These are phyloP conservation scores for Solea solea DNA, from an alignment of 2,113 vertebrate species.

Conservation along the genomic window DNA sequence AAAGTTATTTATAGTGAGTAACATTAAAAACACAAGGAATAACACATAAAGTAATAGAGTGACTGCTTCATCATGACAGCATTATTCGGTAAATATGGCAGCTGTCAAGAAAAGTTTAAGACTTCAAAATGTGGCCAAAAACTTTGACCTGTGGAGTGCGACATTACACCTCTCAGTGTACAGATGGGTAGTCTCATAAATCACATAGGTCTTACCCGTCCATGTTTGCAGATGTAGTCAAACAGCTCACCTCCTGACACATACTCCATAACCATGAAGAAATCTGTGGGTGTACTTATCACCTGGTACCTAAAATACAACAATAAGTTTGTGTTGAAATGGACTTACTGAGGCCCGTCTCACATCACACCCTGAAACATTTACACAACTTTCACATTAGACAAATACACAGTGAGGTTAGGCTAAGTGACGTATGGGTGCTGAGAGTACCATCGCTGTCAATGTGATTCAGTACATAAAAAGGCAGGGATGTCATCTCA, in stretches of 20 bases:
- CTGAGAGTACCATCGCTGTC: constrained; percentile 26
- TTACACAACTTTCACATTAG: no score
- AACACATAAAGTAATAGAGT: no score
- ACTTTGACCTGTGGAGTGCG: no score
- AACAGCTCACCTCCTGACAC: constrained; percentile 97
- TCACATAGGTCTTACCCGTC: constrained; percentile 86
- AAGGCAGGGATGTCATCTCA: constrained; percentile 29
- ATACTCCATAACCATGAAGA: constrained; percentile 99
- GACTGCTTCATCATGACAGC: no score
- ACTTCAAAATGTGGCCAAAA: no score
- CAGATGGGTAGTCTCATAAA: not conserved
- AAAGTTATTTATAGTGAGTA: no score
- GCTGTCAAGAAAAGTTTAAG: no score
- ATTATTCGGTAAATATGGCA: no score
- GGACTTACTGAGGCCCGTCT: no score
- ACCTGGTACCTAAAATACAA: constrained; percentile 92
- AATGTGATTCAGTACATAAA: constrained; percentile 52
- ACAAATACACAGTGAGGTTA: constrained; percentile 3
- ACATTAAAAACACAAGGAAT: no score
- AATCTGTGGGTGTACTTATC: constrained; percentile 98
- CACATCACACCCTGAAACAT: no score
- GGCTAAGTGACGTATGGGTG: constrained; percentile 8
- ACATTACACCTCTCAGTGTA: no score
- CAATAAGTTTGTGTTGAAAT: not conserved
- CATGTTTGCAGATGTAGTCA: constrained; percentile 99